Base-by-base conservation (phyloP, 2,797 vertebrate species). In the Chelon labrosus region DNA sequence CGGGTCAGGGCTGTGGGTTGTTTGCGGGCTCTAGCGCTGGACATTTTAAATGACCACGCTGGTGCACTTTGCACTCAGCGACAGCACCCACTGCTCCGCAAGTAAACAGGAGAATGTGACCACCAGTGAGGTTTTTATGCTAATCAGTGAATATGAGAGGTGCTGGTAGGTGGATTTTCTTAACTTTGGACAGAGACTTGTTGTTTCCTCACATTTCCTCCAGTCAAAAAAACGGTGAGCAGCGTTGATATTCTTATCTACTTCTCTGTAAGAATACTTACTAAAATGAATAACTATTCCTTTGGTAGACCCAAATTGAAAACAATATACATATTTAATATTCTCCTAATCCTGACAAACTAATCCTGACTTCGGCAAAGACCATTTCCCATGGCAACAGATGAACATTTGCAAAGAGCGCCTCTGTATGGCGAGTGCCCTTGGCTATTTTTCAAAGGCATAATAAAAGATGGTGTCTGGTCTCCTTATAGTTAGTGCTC, bases 401-500 rank as follows among this genome's bases (percentile, higher is more conserved):
- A 41, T 74, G 11, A 35, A 20, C 3, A 64, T 83, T 73, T 70
- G 41, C 19, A 65, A 31, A 12, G 22, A 69, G 10, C 72, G 39
- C 49, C 51, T 54, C 39, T 69, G n/a, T n/a, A n/a, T n/a, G n/a
- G n/a, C n/a, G n/a, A n/a, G n/a, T n/a, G n/a, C n/a, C n/a, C n/a
- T n/a, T n/a, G n/a, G n/a, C n/a, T n/a, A n/a, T n/a, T n/a, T n/a
- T n/a, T n/a, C n/a, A 70, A 47, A 70, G 46, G 38, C 50, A 46
- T 37, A 68, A 76, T 75, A 66, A 85, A 84, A 85, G 71, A 67
- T 62, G 41, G 67, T 7, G 56, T 80, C 77, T 80, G 57, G 70
- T 77, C 58, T 69, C 68, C 67, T 80, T 41, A 82, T 78, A 81
- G 72, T 75, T 77, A 62, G 80, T 51, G 58, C 27, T 75, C 67